Evolutionary conservation across 1,140 invertebrate species (phyloP).

Genomic region (Nomia melanderi): DNA sequence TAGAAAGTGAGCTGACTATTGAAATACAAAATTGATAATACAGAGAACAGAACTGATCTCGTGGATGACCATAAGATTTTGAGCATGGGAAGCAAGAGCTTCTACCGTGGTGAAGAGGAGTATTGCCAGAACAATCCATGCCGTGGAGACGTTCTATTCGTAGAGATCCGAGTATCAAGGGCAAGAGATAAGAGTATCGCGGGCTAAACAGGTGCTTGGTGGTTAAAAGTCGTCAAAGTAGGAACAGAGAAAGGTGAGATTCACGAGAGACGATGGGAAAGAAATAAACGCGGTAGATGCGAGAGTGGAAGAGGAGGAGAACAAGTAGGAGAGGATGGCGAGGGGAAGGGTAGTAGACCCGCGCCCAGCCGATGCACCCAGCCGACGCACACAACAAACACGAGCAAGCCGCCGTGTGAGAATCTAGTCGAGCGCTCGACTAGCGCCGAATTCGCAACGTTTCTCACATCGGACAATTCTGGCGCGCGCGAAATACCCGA

Average conservation of each 20-base stretch:
- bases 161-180: conserved; percentile 58
- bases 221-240: conserved; percentile 47
- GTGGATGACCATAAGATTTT: conserved; percentile 35
- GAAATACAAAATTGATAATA: conserved; percentile 53
- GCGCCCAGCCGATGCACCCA: conserved; percentile 72
- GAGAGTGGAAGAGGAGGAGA: conserved; percentile 52
- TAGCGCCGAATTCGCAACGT: conserved; percentile 48
- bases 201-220: conserved; percentile 59
- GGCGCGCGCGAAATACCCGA: conserved; percentile 51
- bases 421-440: conserved; percentile 48
- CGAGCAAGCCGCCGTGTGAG: conserved; percentile 57
- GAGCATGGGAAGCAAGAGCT: conserved; percentile 17
- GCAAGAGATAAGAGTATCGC: conserved; percentile 59
- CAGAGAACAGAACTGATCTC: conserved; percentile 33
- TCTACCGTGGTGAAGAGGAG: conserved; percentile 28
- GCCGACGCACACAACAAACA: conserved; percentile 72
- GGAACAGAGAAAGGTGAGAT: conserved; percentile 56
- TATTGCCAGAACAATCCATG: conserved; percentile 46
- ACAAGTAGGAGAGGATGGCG: conserved; percentile 52
- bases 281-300: conserved; percentile 50
- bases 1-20: conserved; percentile 62
- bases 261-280: conserved; percentile 40
- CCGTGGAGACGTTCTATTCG: conserved; percentile 44
- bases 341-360: conserved; percentile 65
- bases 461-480: conserved; percentile 41